A percentile compares a stretch with the other conserved stretches of the same genome.
These are phyloP conservation scores for Pseudobourletiella spinata DNA, from an alignment of 1,140 invertebrate genomes.

Conservation along the genomic window DNA sequence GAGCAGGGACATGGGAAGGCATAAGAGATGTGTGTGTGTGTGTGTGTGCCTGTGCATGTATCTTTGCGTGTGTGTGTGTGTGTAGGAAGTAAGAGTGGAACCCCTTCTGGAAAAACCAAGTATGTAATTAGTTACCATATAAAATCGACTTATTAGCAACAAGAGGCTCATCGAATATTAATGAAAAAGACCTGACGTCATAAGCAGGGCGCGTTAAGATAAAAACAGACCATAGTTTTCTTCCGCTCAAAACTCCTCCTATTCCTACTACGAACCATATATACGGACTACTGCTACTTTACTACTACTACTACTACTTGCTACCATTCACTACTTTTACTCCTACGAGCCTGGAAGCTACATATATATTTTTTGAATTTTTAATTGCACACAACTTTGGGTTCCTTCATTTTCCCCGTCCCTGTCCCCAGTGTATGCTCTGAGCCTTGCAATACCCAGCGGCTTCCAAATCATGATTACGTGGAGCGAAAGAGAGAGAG, in stretches of 20 bases:
- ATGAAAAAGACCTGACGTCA: conserved; percentile 35
- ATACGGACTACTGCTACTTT: too few relatives aligned
- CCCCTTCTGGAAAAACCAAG: conserved; percentile 26
- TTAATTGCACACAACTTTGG: conserved; percentile 34
- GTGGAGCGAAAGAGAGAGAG: conserved; percentile 6
- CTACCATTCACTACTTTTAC: neutral
- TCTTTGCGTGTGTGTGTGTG: neutral
- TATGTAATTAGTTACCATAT: conserved; percentile 32
- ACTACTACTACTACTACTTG: too few relatives aligned
- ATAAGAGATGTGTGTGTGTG: neutral
- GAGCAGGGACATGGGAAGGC: neutral
- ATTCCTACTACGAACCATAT: neutral
- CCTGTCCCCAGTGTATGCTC: conserved; percentile 23
- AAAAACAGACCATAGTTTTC: conserved; percentile 6
- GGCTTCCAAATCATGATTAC: conserved; percentile 31
- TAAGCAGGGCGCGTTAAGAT: conserved; percentile 26
- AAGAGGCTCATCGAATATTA: conserved; percentile 36
- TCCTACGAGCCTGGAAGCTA: neutral
- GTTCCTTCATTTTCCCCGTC: conserved; percentile 27
- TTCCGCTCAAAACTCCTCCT: neutral
- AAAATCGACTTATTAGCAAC: conserved; percentile 37
- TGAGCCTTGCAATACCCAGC: conserved; percentile 28
- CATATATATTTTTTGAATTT: conserved; percentile 36
- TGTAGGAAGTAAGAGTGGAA: neutral
- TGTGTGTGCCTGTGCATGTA: neutral